phyloP scores from a whole-genome alignment of 2,797 vertebrate genomes.

The Eleutherodactylus coqui region DNA sequence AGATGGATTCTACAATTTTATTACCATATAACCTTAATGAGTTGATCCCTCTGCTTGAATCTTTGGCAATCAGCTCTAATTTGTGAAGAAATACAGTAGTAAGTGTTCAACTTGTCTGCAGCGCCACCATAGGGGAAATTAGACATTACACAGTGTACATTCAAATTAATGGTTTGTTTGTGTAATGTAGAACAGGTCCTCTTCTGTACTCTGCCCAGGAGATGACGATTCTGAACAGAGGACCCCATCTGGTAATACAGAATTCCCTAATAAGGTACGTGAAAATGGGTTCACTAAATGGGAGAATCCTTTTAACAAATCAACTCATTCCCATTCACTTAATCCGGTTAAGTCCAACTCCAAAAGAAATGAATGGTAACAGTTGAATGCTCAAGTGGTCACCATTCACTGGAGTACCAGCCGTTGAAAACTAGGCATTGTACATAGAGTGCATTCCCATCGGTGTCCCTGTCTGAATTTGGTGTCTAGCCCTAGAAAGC shows the following conservation, averaged over 20 bases:
- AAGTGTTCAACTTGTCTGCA: background rate
- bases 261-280: no score
- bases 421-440: background rate
- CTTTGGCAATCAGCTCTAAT: background rate
- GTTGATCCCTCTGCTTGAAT: background rate
- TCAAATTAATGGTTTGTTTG: background rate
- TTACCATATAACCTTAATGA: background rate
- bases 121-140: background rate
- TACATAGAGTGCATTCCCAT: background rate
- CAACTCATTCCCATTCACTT: background rate
- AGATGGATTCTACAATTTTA: background rate
- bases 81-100: background rate
- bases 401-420: background rate
- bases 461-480: background rate
- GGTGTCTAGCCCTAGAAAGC: background rate
- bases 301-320: no score
- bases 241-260: no score
- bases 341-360: background rate
- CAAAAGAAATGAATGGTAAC: background rate
- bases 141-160: background rate
- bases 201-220: no score
- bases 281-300: no score
- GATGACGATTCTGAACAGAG: no score
- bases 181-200: background rate
- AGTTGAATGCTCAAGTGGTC: no score